Evolutionary conservation across 2,797 vertebrate species (phyloP).

Genomic region (Sebastes itinus): DNA sequence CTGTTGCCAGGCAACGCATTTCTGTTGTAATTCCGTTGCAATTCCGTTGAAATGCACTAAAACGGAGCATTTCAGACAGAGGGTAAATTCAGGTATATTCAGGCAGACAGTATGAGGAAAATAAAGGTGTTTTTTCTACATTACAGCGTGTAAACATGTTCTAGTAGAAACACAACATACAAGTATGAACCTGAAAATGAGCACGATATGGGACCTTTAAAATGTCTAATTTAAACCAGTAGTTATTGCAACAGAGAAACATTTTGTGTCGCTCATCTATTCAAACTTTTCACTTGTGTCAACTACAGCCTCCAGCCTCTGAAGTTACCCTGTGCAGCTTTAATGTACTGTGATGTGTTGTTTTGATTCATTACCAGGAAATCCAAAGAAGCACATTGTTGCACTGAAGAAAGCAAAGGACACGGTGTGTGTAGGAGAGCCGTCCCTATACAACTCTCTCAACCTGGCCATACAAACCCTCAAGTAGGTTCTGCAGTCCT

Average conservation of each 20-base stretch:
- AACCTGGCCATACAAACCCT: conserved; percentile 91
- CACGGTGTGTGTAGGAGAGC: conserved; percentile 90
- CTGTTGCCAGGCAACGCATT: too few relatives aligned
- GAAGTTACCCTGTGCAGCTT: neutral
- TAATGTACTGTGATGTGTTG: neutral
- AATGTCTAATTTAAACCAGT: neutral
- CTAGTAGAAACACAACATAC: too few relatives aligned
- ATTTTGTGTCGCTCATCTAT: neutral
- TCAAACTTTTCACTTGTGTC: neutral
- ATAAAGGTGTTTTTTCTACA: too few relatives aligned
- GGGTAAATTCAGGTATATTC: too few relatives aligned
- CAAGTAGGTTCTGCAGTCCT: conserved; percentile 83
- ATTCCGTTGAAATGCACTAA: too few relatives aligned
- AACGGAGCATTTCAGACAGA: too few relatives aligned
- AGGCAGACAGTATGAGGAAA: too few relatives aligned
- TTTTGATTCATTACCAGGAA: conserved; percentile 81
- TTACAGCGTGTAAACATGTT: too few relatives aligned
- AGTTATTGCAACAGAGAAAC: neutral
- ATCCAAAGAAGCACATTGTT: conserved; percentile 89
- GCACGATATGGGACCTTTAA: too few relatives aligned
- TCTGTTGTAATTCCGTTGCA: too few relatives aligned
- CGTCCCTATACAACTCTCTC: conserved; percentile 95
- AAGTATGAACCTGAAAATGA: too few relatives aligned
- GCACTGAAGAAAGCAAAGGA: conserved; percentile 92
- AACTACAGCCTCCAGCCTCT: neutral